These are phyloP conservation scores for Aphidius ervi DNA, from an alignment of 1,140 invertebrate genomes.

Conservation along the genomic window DNA sequence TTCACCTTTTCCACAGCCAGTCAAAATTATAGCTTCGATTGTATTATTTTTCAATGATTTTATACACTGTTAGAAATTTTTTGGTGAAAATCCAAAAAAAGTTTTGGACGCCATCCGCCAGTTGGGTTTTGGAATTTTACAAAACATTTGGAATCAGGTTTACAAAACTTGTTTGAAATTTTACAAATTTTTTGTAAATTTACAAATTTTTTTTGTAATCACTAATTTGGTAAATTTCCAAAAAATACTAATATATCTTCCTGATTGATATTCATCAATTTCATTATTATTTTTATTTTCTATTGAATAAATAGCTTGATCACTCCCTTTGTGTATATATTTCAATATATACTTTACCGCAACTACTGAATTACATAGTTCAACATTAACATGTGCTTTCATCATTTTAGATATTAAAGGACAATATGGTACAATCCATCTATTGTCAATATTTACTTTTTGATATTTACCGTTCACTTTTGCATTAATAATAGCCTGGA, in stretches of 20 bases:
- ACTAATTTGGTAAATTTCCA: too few species aligned
- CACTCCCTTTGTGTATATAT: slow-evolving; percentile 47
- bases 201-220: too few species aligned
- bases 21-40: slow-evolving; percentile 50
- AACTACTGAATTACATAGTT: slow-evolving; percentile 44
- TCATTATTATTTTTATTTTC: slow-evolving; percentile 37
- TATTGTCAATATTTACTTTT: slow-evolving; percentile 37
- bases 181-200: too few species aligned
- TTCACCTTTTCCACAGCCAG: slow-evolving; percentile 47
- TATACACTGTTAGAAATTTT: too few species aligned
- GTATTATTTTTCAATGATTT: slow-evolving; percentile 31
- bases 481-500: too few species aligned
- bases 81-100: too few species aligned
- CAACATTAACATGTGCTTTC: slow-evolving; percentile 41
- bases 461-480: neutral
- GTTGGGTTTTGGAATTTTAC: too few species aligned
- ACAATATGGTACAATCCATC: slow-evolving; percentile 44
- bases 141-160: too few species aligned
- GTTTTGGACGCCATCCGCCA: too few species aligned
- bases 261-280: slow-evolving; percentile 37
- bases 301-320: slow-evolving; percentile 30
- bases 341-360: slow-evolving; percentile 46
- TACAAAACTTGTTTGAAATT: too few species aligned
- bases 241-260: slow-evolving; percentile 39
- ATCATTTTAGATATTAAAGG: slow-evolving; percentile 34